Evolutionary conservation across 1,140 invertebrate species (phyloP), one percentile per base, ranked within the genome.

Genomic region (Lasaia peninsularis): DNA sequence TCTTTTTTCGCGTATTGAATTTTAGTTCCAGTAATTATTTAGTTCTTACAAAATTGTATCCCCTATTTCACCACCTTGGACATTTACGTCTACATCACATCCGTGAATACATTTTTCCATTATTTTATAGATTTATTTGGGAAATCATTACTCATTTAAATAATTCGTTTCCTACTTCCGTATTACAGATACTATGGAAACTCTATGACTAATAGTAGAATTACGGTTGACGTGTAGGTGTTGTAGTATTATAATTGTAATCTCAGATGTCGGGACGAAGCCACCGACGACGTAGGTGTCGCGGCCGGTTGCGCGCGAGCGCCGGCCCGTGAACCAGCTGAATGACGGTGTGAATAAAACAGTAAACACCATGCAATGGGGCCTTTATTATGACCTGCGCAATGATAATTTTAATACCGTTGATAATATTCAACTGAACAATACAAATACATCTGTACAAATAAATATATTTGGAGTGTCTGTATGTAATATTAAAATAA

Each of bases 291-390:
- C 31, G 53, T 31, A 48, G 37, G 48, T 55, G 59, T 75, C 62
- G 62, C 68, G 63, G 61, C 58, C 65, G 55, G 69, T 54, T 72
- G 78, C 71, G 65, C 67, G 53, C 48, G 68, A 65, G 71, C 78
- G 74, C 63, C 67, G 79, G 62, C 65, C 71, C 80, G 75, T 83
- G 68, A 80, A 81, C 76, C 71, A 79, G 74, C 76, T 80, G 81
- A n/a, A n/a, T n/a, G n/a, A 83, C 83, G 68, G 68, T 80, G 83
- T 86, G 80, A 78, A 81, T 83, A 83, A 66, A 61, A 48, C 44
- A 48, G 44, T 48, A 48, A 48, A 71, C 65, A 57, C 61, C 54
- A 69, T 62, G 56, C 49, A 49, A 34, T 56, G 56, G 52, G 44
- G 66, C 16, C 52, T 52, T 53, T 56, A 37, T 61, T 60, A 57